Base-by-base conservation (phyloP, 1,140 invertebrate genomes). In the Drosophila funebris region DNA sequence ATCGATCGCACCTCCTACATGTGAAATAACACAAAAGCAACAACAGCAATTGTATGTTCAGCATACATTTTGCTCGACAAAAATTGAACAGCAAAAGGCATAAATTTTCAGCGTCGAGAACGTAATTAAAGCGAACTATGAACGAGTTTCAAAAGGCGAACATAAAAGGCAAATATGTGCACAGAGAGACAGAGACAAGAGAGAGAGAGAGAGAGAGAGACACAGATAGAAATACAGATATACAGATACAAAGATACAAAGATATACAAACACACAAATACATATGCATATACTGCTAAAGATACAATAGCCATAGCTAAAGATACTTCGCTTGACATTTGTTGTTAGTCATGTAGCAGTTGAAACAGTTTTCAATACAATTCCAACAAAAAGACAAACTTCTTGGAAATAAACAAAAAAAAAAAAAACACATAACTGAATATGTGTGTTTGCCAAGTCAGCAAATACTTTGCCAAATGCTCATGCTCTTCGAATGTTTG, bases 71-170 rank as follows among this genome's bases (percentile, higher is more conserved):
- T 27, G 58, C 43, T 50, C 22, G 44, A 50, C 50, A 66, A 39
- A 46, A 58, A 58, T 36, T 52, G 36, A 57, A 50, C 39, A 33
- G 52, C 27, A 31, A 53, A 39, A 44, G 50, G 27, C 46, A 48
- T 53, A 48, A 11, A 63, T 54, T 60, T 56, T 64, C 11, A 29
- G 53, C 53, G 61, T 57, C 53, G 69, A 77, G 69, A 81, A 81
- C 73, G 62, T 67, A 77, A 82, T 82, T 82, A 82, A 82, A 46
- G 52, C 75, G 37, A 83, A 76, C 79, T 83, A 76, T 58, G 75
- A 83, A 78, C 75, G 74, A 82, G 71, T 78, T 78, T 75, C 58
- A 70, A 70, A 71, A 71, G 61, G 43, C 68, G 61, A 48, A 66
- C 61, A 72, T 60, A 72, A 76, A 78, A 73, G 75, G 67, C 68